phyloP scores from a whole-genome alignment of 1,140 invertebrate species.

The Hycleus cichorii region DNA sequence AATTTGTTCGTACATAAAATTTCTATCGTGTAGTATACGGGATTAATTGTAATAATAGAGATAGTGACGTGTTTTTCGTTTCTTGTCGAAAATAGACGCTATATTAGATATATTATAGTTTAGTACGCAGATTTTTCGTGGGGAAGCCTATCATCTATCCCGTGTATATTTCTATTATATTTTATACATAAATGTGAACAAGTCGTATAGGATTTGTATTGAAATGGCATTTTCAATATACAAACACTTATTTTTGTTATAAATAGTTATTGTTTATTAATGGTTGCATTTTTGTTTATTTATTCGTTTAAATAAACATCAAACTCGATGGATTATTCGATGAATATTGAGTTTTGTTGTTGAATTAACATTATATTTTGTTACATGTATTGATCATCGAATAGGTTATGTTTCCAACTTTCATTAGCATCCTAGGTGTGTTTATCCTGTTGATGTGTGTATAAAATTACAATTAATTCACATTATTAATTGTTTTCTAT shows the following conservation, averaged over 20 bases:
- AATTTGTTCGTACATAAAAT: no score
- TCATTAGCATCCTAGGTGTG: constrained; percentile 61
- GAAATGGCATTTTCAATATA: constrained; percentile 22
- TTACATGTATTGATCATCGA: constrained; percentile 38
- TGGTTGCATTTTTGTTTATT: not conserved
- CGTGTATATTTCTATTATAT: not conserved
- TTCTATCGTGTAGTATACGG: no score
- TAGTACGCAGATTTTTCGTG: constrained; percentile 9
- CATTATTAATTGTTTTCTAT: constrained; percentile 14
- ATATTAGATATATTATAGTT: not conserved
- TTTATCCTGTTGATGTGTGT: constrained; percentile 32
- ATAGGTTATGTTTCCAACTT: constrained; percentile 67
- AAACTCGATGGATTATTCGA: not conserved
- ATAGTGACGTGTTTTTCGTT: no score
- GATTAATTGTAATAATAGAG: no score
- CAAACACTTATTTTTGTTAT: not conserved
- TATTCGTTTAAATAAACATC: constrained; percentile 8
- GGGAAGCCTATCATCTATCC: constrained; percentile 21
- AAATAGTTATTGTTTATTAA: not conserved
- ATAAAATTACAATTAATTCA: constrained; percentile 22
- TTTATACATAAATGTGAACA: not conserved
- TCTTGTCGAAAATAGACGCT: constrained; percentile 3
- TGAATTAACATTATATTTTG: constrained; percentile 14
- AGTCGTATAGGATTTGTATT: not conserved
- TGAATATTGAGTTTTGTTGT: not conserved